These are phyloP conservation scores for Discoglossus pictus DNA, from an alignment of 2,797 vertebrate species.

Conservation along the genomic window DNA sequence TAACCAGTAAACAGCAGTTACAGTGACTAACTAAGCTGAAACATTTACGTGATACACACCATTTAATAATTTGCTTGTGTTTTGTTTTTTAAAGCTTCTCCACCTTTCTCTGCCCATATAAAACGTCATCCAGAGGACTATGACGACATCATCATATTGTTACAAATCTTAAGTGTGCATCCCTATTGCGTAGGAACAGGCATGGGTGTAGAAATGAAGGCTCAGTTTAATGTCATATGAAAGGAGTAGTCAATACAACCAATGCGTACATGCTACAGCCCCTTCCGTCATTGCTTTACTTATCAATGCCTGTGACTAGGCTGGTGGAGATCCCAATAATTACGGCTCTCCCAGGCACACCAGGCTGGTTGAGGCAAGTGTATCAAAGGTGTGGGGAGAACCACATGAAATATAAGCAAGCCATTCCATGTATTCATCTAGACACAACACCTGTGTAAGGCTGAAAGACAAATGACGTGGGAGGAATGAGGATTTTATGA, in stretches of 20 bases:
- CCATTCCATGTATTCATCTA: slow-evolving; percentile 40
- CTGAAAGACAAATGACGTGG: slow-evolving; percentile 43
- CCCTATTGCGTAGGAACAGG: slow-evolving; percentile 8
- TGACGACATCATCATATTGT: slow-evolving; percentile 2
- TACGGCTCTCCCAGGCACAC: slow-evolving; percentile 38
- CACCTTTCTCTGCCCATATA: slow-evolving; percentile 8
- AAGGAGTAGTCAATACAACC: slow-evolving; percentile 17
- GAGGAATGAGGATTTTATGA: slow-evolving; percentile 44
- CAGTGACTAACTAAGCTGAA: background rate
- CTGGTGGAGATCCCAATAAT: slow-evolving; percentile 31
- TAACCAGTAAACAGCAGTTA: no score
- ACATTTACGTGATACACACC: background rate
- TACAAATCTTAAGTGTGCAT: slow-evolving; percentile 9
- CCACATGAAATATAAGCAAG: slow-evolving; percentile 40
- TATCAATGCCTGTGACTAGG: slow-evolving; percentile 4
- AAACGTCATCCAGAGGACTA: background rate
- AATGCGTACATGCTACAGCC: slow-evolving; percentile 21
- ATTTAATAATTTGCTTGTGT: background rate
- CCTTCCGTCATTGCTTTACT: slow-evolving; percentile 43
- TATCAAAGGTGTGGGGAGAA: slow-evolving; percentile 35
- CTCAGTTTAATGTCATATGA: slow-evolving; percentile 26
- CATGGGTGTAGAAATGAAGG: slow-evolving; percentile 17
- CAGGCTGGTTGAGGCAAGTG: slow-evolving; percentile 48
- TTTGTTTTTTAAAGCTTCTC: slow-evolving; percentile 12
- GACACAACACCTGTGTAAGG: slow-evolving; percentile 45